phyloP scores from a whole-genome alignment of 1,140 invertebrate species.

The Lordiphosa collinella region DNA sequence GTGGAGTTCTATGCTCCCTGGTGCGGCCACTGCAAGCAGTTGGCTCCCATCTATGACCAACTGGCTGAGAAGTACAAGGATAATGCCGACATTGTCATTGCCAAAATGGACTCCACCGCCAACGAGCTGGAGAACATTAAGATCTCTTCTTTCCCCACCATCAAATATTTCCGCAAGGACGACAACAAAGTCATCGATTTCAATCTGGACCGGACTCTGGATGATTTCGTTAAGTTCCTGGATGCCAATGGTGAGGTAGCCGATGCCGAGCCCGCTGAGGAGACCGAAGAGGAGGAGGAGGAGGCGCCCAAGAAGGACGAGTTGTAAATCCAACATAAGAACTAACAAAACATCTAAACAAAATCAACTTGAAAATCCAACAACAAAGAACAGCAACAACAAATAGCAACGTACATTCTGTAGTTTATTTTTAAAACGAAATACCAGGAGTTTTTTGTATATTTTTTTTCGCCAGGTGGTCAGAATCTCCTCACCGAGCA shows the following conservation, averaged over 20 bases:
- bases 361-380: slow-evolving; percentile 45
- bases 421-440: slow-evolving; percentile 56
- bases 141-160: slow-evolving; percentile 97
- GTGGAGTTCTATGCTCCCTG: slow-evolving; percentile 99
- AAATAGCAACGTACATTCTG: slow-evolving; percentile 74
- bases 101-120: slow-evolving; percentile 98
- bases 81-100: slow-evolving; percentile 92
- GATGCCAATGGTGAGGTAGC: slow-evolving; percentile 81
- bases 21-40: slow-evolving; percentile 98
- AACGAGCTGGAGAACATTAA: slow-evolving; percentile 98
- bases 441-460: background rate
- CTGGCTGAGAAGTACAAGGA: slow-evolving; percentile 90
- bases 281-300: slow-evolving; percentile 60
- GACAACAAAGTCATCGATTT: slow-evolving; percentile 97
- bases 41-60: slow-evolving; percentile 96
- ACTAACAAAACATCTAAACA: background rate
- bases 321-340: slow-evolving; percentile 63
- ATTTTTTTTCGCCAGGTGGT: slow-evolving; percentile 22
- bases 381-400: slow-evolving; percentile 51
- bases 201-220: slow-evolving; percentile 96
- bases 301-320: slow-evolving; percentile 76
- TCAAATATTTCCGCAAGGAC: slow-evolving; percentile 96
- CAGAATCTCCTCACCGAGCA: slow-evolving; percentile 42
- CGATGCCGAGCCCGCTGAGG: slow-evolving; percentile 56
- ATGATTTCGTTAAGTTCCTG: slow-evolving; percentile 95